Percentiles rank a stretch among this genome's conserved stretches.
These are phyloP conservation scores for Druon quercuslanigerum DNA, from an alignment of 1,140 invertebrate genomes.

Conservation along the genomic window DNA sequence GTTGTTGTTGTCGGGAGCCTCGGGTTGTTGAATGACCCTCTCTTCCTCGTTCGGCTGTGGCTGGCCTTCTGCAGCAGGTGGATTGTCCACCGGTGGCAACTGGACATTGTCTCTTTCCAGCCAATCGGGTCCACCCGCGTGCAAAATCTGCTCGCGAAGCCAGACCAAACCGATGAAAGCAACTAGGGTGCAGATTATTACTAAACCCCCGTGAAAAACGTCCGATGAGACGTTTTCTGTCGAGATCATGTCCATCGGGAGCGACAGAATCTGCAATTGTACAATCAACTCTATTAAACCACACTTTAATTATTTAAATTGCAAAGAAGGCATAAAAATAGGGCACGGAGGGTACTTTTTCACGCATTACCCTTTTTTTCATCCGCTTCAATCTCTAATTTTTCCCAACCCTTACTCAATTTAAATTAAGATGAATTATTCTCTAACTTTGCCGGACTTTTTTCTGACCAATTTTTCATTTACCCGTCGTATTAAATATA, in stretches of 20 bases:
- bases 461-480: too few species aligned
- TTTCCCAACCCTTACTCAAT: too few species aligned
- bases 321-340: too few species aligned
- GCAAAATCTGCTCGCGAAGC: slow-evolving; percentile 98
- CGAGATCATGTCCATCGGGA: slow-evolving; percentile 94
- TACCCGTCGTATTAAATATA: too few species aligned
- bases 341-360: too few species aligned
- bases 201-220: slow-evolving; percentile 96
- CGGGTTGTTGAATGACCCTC: slow-evolving; percentile 55
- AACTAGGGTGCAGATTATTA: slow-evolving; percentile 96
- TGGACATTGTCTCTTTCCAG: slow-evolving; percentile 83
- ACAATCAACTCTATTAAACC: slow-evolving; percentile 13
- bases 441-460: too few species aligned
- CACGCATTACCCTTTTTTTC: too few species aligned
- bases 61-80: slow-evolving; percentile 54
- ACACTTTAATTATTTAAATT: too few species aligned
- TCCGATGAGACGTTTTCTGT: slow-evolving; percentile 95
- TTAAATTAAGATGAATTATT: too few species aligned
- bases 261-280: slow-evolving; percentile 79
- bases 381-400: too few species aligned
- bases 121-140: slow-evolving; percentile 97
- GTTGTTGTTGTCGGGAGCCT: slow-evolving; percentile 72
- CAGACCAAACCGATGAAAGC: slow-evolving; percentile 98
- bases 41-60: slow-evolving; percentile 54
- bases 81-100: slow-evolving; percentile 69